Base-by-base conservation (phyloP, 1,140 invertebrate species). In the Lucilia cuprina region DNA sequence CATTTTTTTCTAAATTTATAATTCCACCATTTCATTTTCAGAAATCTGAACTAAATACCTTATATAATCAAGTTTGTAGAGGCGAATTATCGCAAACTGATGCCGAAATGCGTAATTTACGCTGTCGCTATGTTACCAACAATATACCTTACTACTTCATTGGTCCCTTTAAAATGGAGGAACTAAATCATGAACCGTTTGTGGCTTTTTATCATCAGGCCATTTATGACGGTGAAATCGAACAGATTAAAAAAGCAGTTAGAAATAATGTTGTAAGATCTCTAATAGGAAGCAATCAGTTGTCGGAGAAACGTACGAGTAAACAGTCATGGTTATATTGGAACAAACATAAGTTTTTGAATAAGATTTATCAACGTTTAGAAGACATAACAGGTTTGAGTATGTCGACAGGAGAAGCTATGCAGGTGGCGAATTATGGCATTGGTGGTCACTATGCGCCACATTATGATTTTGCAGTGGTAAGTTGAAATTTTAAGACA, bases 361-460 rank as follows among this genome's bases (percentile, higher is more conserved):
- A 93, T 12, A 93, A 92, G 84, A 93, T 99, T 25, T 95, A 95
- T 50, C 92, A 92, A 85, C 92, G 96, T 80, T 94, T 96, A 1
- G 93, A 93, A 17, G 94, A 95, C 87, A 94, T 98, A 91, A 97
- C 97, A 35, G 96, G 95, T 7, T 92, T 99, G 84, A 94, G 94
- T 50, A 94, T 98, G 92, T 91, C 92, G 8, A 96, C 96, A 1
- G 97, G 97, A 0, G 98, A 99, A 92, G 97, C 97, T 88, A 92
- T 99, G 75, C 97, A 99, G 92, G 97, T 99, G 74, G 98, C 98
- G 84, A 99, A 99, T 92, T 99, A 99, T 92, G 98, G 98, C 35
- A 97, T 99, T 84, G 98, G 98, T 14, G 98, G 98, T 0, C 98
- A 99, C 92, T 99, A 99, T 91, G 98, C 99, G 87, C 98, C 98